These are phyloP conservation scores for Daktulosphaira vitifoliae DNA, from an alignment of 1,140 invertebrate genomes.

Conservation along the genomic window DNA sequence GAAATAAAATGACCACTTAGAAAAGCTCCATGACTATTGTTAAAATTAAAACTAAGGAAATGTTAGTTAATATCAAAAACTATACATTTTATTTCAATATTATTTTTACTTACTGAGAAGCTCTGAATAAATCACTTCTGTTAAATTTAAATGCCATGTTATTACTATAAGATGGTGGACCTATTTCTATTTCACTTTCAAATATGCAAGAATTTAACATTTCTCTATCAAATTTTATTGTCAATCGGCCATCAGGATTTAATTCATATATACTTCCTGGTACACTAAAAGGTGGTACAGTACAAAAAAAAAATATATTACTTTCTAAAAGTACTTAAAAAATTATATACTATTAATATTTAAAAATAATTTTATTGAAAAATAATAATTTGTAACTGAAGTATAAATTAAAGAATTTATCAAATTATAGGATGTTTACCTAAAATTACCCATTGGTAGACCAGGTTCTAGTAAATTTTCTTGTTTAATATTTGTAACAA, in stretches of 20 bases:
- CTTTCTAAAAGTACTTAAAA: too few species aligned
- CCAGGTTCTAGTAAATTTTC: too few species aligned
- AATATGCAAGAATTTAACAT: conserved; percentile 12
- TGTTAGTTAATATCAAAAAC: neutral
- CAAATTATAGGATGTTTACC: too few species aligned
- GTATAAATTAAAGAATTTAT: too few species aligned
- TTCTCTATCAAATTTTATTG: conserved; percentile 18
- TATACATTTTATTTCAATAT: neutral
- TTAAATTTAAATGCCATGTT: conserved; percentile 21
- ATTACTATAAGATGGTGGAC: neutral
- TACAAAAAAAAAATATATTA: neutral
- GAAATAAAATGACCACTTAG: conserved; percentile 13
- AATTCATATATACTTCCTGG: conserved; percentile 15
- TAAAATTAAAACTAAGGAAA: conserved; percentile 19
- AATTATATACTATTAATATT: too few species aligned
- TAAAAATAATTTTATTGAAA: too few species aligned
- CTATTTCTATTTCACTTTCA: conserved; percentile 24
- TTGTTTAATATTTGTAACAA: too few species aligned
- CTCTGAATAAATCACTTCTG: conserved; percentile 19
- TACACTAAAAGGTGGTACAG: conserved; percentile 10
- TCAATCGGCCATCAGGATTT: conserved; percentile 10
- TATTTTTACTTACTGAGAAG: conserved; percentile 9
- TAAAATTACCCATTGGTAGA: too few species aligned
- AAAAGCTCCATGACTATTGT: neutral
- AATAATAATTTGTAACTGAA: too few species aligned